Base-by-base conservation (phyloP, 2,113 vertebrate species). In the Prionailurus bengalensis region DNA sequence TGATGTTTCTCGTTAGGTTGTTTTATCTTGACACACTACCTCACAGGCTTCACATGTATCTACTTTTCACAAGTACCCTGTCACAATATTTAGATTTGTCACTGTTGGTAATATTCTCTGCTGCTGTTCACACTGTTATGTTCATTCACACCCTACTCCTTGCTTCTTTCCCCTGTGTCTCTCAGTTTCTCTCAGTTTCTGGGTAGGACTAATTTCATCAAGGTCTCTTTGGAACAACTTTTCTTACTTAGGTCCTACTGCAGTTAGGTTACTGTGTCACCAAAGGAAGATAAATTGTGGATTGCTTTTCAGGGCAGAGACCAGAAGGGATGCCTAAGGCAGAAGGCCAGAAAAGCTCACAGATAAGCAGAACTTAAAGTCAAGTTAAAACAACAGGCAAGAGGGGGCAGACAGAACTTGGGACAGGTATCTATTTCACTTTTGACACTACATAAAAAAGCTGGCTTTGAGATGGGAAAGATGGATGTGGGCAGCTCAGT, bases 311-410 rank as follows among this genome's bases (percentile, higher is more conserved):
- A 93, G 78, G 87, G 61, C 71, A 51, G 79, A n/a, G 36, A 82
- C 7, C 1, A n/a, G 90, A 93, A 80, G 29, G 11, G 42, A 53
- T 63, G 71, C 42, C 36, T 73, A 21, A 33, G 63, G 29, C 70
- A 85, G 89, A 79, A 58, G 39, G 65, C 12, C 42, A 71, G 53
- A 53, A 89, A 81, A 48, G 39, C 31, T 10, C 53, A 42, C 21
- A 51, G 33, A 16, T 17, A 84, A 76, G 65, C 19, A 80, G 71
- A 74, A 58, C 23, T 25, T n/a, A 66, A 78, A n/a, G 25, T n/a
- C 19, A 95, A 78, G 4, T 68, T 92, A 76, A 83, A 78, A 90
- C 73, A 81, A 68, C 65, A 74, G 93, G 45, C 21, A 88, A 80
- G 5, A 33, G 79, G n/a, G 63, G 36, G 8, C 36, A 53, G 33